phyloP scores from a whole-genome alignment of 2,113 vertebrate species.

The Sander lucioperca region DNA sequence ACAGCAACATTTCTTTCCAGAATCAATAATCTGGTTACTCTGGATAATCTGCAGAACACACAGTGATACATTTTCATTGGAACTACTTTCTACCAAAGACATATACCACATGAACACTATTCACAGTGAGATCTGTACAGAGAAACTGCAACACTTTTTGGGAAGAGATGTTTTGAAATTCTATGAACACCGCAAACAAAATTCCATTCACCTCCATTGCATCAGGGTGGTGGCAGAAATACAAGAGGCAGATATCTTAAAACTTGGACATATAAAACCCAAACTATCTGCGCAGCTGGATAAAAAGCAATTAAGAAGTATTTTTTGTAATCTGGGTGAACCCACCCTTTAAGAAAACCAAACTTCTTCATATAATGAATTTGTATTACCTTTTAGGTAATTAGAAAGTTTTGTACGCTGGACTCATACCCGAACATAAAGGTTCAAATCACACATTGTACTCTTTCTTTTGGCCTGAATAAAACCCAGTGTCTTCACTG shows the following conservation, averaged over 20 bases:
- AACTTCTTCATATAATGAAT: slow-evolving; percentile 2
- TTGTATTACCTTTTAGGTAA: slow-evolving; percentile 9
- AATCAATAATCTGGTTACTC: slow-evolving; percentile 1
- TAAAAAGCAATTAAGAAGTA: background rate
- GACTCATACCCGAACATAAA: slow-evolving; percentile 38
- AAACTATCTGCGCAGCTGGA: background rate
- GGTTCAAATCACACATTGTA: slow-evolving; percentile 58
- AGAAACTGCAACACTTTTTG: background rate
- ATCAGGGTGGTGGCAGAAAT: background rate
- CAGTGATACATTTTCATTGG: background rate
- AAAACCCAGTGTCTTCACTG: slow-evolving; percentile 57
- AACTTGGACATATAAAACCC: background rate
- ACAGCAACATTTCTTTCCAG: background rate
- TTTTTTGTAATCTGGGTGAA: background rate
- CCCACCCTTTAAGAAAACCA: background rate
- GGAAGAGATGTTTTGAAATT: background rate
- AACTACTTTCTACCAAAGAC: background rate
- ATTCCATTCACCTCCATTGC: background rate
- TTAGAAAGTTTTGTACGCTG: slow-evolving; percentile 29
- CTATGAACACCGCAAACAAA: background rate
- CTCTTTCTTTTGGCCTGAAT: slow-evolving; percentile 56
- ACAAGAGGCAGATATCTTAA: background rate
- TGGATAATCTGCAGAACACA: background rate
- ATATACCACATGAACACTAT: background rate
- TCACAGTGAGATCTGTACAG: background rate